Conservation (phyloP, 2,888 invertebrate species). For the Euplexia lucipara region DNA sequence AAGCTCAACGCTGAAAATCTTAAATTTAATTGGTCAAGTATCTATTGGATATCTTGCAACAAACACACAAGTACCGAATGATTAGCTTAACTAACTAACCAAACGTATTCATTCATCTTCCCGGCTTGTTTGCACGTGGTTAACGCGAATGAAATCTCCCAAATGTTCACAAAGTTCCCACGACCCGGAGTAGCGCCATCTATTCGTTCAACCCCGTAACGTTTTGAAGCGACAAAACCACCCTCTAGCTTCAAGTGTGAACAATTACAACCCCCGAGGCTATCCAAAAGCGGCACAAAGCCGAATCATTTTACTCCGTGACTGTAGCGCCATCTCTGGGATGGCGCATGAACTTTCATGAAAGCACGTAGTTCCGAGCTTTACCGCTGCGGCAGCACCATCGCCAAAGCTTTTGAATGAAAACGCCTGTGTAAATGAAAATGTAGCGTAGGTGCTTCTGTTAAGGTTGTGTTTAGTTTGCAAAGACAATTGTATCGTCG, state of each 20-base stretch:
- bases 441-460: slow-evolving; percentile 64
- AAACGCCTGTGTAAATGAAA: slow-evolving; percentile 67
- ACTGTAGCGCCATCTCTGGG: slow-evolving; percentile 83
- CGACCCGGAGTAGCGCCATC: slow-evolving; percentile 72
- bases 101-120: slow-evolving; percentile 23
- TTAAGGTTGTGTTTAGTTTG: slow-evolving; percentile 75
- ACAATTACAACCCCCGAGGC: slow-evolving; percentile 71
- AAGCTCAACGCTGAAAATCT: background rate
- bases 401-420: slow-evolving; percentile 87
- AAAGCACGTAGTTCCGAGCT: slow-evolving; percentile 82
- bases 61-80: background rate
- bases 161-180: slow-evolving; percentile 34
- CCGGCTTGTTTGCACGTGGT: slow-evolving; percentile 7
- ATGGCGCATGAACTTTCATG: slow-evolving; percentile 80
- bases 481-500: slow-evolving; percentile 67
- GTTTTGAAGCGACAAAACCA: slow-evolving; percentile 52
- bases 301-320: slow-evolving; percentile 69
- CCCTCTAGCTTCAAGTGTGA: slow-evolving; percentile 64
- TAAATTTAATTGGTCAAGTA: background rate
- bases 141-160: slow-evolving; percentile 16
- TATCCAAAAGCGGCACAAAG: slow-evolving; percentile 64
- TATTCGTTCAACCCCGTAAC: slow-evolving; percentile 61
- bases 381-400: slow-evolving; percentile 77
- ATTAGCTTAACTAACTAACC: background rate
- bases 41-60: background rate